Conservation (phyloP, 2,888 invertebrate genomes). For the Nephrotoma guestfalica region DNA sequence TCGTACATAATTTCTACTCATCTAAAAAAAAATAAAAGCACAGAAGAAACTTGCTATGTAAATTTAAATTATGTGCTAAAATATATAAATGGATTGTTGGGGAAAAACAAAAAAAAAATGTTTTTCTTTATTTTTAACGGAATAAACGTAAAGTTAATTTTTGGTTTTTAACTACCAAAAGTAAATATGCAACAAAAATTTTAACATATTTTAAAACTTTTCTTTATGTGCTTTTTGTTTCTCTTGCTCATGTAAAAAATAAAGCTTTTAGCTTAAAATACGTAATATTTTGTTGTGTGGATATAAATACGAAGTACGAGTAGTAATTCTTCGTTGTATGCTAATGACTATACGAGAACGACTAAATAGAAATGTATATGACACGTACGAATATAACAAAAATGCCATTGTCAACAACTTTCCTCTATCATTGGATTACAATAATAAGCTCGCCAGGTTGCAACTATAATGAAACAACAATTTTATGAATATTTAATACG, state of each 20-base stretch:
- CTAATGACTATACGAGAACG: not conserved
- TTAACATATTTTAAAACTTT: not conserved
- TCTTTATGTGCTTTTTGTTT: not conserved
- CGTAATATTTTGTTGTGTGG: not conserved
- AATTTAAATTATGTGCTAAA: not conserved
- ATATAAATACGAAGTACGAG: not conserved
- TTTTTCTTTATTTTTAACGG: not conserved
- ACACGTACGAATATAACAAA: not conserved
- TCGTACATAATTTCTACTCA: not conserved
- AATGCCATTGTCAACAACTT: not conserved
- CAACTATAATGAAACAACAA: no score
- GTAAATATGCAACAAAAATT: not conserved
- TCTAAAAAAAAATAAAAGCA: not conserved
- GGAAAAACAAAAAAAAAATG: not conserved
- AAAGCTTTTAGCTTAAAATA: not conserved
- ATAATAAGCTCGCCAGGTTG: not conserved
- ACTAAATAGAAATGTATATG: not conserved
- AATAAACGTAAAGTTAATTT: not conserved
- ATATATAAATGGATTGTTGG: not conserved
- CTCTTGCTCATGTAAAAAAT: not conserved
- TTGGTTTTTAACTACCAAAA: not conserved
- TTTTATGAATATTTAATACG: no score
- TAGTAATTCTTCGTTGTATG: not conserved
- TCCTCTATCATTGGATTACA: not conserved
- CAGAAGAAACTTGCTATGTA: not conserved